These are phyloP conservation scores for Drosophila lacicola DNA, from an alignment of 2,888 invertebrate genomes.

Conservation along the genomic window DNA sequence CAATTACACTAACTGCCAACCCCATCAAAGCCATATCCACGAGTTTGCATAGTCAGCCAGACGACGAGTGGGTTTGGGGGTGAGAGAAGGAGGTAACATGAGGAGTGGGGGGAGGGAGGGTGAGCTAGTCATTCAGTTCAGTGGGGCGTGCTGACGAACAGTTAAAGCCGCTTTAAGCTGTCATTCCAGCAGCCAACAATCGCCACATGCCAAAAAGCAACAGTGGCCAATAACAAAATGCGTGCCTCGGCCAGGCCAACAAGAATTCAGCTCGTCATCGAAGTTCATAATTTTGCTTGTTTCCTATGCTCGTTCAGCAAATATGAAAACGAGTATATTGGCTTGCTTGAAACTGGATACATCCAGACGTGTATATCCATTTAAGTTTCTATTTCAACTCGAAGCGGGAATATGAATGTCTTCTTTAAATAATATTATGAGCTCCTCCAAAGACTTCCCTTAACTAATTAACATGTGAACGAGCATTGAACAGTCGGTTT, in stretches of 20 bases:
- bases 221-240: constrained; percentile 44
- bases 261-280: constrained; percentile 40
- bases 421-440: too few species aligned
- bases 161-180: constrained; percentile 75
- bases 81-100: too few species aligned
- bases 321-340: too few species aligned
- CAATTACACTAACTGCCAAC: constrained; percentile 52
- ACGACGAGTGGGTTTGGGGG: neutral
- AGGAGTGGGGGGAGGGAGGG: neutral
- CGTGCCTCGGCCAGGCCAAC: constrained; percentile 34
- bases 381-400: too few species aligned
- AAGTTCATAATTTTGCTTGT: constrained; percentile 61
- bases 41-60: constrained; percentile 27
- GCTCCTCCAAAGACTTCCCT: too few species aligned
- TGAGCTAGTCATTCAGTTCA: constrained; percentile 34
- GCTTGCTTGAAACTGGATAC: too few species aligned
- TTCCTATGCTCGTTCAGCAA: neutral
- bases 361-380: too few species aligned
- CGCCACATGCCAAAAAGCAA: constrained; percentile 41
- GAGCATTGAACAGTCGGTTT: too few species aligned
- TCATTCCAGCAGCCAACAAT: constrained; percentile 34
- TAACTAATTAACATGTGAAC: too few species aligned
- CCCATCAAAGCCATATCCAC: constrained; percentile 41
- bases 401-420: too few species aligned
- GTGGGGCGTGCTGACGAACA: constrained; percentile 62